These are phyloP conservation scores for Drosophila auraria DNA, from an alignment of 1,140 invertebrate species.

Conservation along the genomic window DNA sequence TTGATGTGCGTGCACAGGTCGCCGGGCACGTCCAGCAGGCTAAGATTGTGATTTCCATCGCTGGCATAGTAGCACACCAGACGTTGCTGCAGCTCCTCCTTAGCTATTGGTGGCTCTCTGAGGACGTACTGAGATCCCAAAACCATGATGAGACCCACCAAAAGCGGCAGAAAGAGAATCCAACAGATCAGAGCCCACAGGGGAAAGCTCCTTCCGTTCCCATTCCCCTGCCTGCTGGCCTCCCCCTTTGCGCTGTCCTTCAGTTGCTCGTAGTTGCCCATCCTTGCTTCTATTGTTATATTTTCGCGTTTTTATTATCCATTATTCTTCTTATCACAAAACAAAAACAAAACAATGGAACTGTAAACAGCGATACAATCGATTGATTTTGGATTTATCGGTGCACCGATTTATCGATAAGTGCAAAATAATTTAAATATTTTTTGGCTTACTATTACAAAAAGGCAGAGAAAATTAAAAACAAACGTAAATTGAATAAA, in stretches of 20 bases:
- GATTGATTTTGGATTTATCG: neutral
- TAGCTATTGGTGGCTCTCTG: too few relatives aligned
- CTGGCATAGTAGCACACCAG: slow-evolving; percentile 89
- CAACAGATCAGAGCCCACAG: neutral
- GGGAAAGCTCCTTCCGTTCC: neutral
- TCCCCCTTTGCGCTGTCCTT: too few relatives aligned
- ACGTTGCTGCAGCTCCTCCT: slow-evolving; percentile 22
- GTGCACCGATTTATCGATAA: neutral
- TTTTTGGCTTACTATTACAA: too few relatives aligned
- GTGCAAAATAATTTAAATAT: neutral
- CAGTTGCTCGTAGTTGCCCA: slow-evolving; percentile 5
- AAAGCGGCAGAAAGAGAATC: neutral
- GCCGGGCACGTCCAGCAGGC: slow-evolving; percentile 88
- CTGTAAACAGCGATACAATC: neutral
- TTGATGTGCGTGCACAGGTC: slow-evolving; percentile 93
- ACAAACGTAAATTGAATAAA: too few relatives aligned
- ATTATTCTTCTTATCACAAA: slow-evolving; percentile 11
- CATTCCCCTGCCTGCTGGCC: neutral
- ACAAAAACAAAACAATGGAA: slow-evolving; percentile 12
- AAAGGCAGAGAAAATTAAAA: too few relatives aligned
- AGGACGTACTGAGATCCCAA: neutral
- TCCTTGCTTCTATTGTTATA: neutral
- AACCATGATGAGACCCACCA: neutral
- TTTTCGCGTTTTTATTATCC: neutral
- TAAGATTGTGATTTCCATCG: slow-evolving; percentile 78